These are phyloP conservation scores for Chrysina gloriosa DNA, from an alignment of 2,888 invertebrate species.

Conservation along the genomic window DNA sequence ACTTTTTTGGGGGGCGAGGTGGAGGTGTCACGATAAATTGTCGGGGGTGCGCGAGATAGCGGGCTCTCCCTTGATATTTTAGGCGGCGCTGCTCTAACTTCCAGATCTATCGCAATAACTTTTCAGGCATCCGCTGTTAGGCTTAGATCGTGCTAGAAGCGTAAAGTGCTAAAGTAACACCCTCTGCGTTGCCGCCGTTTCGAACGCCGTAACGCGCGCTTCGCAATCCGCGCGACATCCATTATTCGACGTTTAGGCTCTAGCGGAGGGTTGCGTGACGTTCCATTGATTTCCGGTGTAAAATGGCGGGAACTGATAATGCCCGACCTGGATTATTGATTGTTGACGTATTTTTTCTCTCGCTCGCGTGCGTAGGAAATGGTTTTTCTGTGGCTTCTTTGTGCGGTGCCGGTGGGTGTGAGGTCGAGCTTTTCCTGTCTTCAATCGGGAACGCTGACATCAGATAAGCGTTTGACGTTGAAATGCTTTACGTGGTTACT, in stretches of 20 bases:
- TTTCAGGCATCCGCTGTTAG: slow-evolving; percentile 34
- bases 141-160: background rate
- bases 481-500: background rate
- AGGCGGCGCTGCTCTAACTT: background rate
- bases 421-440: background rate
- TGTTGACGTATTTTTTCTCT: background rate
- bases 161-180: background rate
- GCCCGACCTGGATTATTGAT: slow-evolving; percentile 13
- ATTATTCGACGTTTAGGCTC: slow-evolving; percentile 24
- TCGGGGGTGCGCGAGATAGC: slow-evolving; percentile 9
- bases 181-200: background rate
- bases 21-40: slow-evolving; percentile 33
- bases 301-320: slow-evolving; percentile 28
- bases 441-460: background rate
- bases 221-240: slow-evolving; percentile 18
- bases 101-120: slow-evolving; percentile 37
- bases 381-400: background rate
- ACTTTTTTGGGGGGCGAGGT: background rate
- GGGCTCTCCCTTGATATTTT: slow-evolving; percentile 23
- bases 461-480: background rate
- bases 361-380: slow-evolving; percentile 3
- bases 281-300: slow-evolving; percentile 10
- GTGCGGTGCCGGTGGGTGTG: too few species aligned
- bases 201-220: background rate
- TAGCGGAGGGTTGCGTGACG: background rate